Conservation (phyloP, 2,888 invertebrate species). For the Pollenia labialis region DNA sequence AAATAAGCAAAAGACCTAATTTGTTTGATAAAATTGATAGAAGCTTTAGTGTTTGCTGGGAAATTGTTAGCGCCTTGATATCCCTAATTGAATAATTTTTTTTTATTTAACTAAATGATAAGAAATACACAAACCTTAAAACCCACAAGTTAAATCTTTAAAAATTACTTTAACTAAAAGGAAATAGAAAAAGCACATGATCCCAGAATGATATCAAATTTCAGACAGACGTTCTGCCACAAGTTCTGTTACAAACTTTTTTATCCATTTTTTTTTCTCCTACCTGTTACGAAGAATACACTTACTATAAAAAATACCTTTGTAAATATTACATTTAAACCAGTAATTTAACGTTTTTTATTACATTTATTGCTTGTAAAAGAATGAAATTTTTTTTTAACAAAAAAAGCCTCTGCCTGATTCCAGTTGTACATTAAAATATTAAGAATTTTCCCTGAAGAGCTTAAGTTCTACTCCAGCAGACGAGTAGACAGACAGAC, state of each 20-base stretch:
- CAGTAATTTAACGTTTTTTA: constrained; percentile 56
- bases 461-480: constrained; percentile 27
- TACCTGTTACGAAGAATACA: neutral
- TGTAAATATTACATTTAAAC: constrained; percentile 55
- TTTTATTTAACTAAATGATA: constrained; percentile 1
- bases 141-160: constrained; percentile 40
- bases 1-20: too few relatives aligned
- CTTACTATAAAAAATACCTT: neutral
- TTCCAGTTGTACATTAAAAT: constrained; percentile 59
- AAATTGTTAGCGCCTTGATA: too few relatives aligned
- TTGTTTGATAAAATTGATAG: too few relatives aligned
- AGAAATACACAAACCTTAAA: neutral
- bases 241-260: constrained; percentile 80
- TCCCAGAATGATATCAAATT: constrained; percentile 78
- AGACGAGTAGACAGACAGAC: neutral
- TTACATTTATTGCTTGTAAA: constrained; percentile 39
- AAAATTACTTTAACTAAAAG: constrained; percentile 26
- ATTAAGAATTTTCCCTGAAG: constrained; percentile 53
- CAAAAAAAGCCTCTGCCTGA: neutral
- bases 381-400: constrained; percentile 26
- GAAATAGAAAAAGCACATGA: constrained; percentile 66
- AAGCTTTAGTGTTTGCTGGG: too few relatives aligned
- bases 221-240: constrained; percentile 75
- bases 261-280: neutral
- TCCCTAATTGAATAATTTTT: neutral